phyloP scores from a whole-genome alignment of 2,113 vertebrate genomes.

The Cavia porcellus region DNA sequence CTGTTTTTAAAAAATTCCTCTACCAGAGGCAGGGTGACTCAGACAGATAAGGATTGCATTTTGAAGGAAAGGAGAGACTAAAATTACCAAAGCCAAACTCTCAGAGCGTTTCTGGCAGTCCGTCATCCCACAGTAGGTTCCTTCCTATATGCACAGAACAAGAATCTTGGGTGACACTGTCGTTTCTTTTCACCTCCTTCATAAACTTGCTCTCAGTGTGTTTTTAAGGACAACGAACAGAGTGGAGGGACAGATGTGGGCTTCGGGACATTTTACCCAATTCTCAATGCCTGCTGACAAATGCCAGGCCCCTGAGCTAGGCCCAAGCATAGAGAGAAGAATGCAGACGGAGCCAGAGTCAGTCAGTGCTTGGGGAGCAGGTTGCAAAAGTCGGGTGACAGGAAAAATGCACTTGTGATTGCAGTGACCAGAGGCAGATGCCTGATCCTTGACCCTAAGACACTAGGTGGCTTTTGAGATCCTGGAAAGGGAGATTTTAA shows the following conservation, averaged over 20 bases:
- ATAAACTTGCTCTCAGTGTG: background rate
- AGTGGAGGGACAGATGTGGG: background rate
- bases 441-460: background rate
- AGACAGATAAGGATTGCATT: background rate
- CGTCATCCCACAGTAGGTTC: background rate
- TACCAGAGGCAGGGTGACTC: background rate
- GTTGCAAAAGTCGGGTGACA: background rate
- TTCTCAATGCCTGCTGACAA: background rate
- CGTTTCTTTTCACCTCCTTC: background rate
- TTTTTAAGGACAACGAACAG: background rate
- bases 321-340: no score
- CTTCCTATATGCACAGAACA: background rate
- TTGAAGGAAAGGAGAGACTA: background rate
- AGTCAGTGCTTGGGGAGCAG: background rate
- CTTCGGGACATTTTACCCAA: background rate
- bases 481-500: background rate
- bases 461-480: background rate
- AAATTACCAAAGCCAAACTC: background rate
- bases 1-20: background rate
- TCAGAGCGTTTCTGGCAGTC: background rate
- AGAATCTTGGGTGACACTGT: background rate
- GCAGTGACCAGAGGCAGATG: background rate
- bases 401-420: background rate
- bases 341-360: background rate
- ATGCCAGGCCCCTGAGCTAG: background rate